Evolutionary conservation across 2,888 invertebrate species (phyloP).

Genomic region (Drosophila kambysellisi): DNA sequence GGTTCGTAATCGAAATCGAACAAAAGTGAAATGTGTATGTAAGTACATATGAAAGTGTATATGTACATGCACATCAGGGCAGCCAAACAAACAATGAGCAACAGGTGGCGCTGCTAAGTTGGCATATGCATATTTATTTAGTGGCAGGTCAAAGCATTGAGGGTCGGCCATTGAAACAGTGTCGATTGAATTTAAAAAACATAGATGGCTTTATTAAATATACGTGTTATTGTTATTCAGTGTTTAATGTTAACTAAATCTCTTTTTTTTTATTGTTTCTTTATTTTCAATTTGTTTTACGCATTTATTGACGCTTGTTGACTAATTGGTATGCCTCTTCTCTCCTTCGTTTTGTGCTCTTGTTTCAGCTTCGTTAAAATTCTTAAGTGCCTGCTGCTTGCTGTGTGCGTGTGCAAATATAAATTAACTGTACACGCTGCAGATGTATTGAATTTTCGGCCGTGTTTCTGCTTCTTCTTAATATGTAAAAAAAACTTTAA

Average conservation of each 20-base stretch:
- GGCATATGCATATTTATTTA: conserved; percentile 1
- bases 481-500: not conserved
- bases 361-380: not conserved
- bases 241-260: not conserved
- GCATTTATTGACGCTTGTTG: not conserved
- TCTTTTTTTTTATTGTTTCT: not conserved
- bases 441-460: not conserved
- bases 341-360: not conserved
- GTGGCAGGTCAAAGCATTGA: conserved; percentile 11
- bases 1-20: conserved; percentile 1
- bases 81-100: not conserved
- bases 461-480: not conserved
- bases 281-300: not conserved
- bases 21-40: conserved; percentile 16
- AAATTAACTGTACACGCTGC: not conserved
- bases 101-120: not conserved
- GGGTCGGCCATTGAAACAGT: conserved; percentile 15
- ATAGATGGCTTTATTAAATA: not conserved
- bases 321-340: not conserved
- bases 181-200: conserved; percentile 13
- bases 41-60: not conserved
- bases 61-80: not conserved
- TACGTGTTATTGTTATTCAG: not conserved
- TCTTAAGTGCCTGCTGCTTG: not conserved
- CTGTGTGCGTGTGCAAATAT: not conserved